Evolutionary conservation across 2,113 vertebrate species (phyloP).

Genomic region (Tamias sibiricus): DNA sequence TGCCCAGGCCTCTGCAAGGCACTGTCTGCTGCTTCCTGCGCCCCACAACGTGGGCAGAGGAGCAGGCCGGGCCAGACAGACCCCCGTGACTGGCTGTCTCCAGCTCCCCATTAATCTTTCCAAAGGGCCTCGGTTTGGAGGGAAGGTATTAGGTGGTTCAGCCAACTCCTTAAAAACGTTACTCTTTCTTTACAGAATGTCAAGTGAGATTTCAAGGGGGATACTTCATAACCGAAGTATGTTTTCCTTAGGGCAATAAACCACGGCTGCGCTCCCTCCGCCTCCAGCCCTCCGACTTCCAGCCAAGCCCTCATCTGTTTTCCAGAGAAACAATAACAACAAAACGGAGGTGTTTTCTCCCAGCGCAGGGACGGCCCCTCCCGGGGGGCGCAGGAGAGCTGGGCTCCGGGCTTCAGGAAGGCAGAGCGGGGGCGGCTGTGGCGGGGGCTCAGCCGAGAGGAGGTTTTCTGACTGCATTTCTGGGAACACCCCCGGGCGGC

Average conservation of each 20-base stretch:
- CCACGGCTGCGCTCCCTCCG: conserved; percentile 72
- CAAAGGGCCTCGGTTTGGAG: conserved; percentile 75
- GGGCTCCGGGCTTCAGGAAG: conserved; percentile 71
- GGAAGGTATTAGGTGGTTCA: conserved; percentile 77
- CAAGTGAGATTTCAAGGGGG: conserved; percentile 85
- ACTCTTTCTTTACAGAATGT: conserved; percentile 84
- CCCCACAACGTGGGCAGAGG: background rate
- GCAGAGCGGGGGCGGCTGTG: conserved; percentile 73
- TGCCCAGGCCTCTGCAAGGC: no score
- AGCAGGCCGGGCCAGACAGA: background rate
- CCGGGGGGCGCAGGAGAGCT: conserved; percentile 77
- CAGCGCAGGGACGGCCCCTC: conserved; percentile 76
- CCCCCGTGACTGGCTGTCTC: conserved; percentile 52
- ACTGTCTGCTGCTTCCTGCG: fast-evolving
- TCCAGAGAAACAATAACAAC: conserved; percentile 79
- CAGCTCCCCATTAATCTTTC: conserved; percentile 72
- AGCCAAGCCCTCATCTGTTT: conserved; percentile 82
- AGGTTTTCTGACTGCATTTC: conserved; percentile 73
- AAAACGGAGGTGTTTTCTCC: conserved; percentile 80
- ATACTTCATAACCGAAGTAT: conserved; percentile 83
- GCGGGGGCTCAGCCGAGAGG: conserved; percentile 34
- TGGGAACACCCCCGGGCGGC: conserved; percentile 46
- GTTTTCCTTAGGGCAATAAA: conserved; percentile 85
- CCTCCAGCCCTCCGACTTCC: conserved; percentile 65
- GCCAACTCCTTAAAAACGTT: conserved; percentile 82